Evolutionary conservation across 2,113 vertebrate species (phyloP), one percentile per base, ranked within the genome.

Genomic region (Lota lota): DNA sequence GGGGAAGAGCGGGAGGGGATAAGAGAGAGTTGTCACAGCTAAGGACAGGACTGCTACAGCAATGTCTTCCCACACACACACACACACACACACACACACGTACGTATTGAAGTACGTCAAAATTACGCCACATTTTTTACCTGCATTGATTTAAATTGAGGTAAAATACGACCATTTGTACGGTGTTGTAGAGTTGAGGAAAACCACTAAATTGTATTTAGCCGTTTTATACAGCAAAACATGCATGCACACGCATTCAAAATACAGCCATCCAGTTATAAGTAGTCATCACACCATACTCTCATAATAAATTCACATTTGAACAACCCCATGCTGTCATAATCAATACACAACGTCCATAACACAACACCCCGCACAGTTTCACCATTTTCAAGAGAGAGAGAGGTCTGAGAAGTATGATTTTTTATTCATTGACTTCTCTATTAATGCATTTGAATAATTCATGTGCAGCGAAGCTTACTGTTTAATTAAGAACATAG

Each of bases 1-100:
- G 73, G 68, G 72, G 67, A 68, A 67, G 74, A 79, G 87, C 84
- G 82, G 81, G 63, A 65, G 75, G 80, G 85, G 76, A 86, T 89
- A 80, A 89, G 80, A 88, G 76, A 79, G 78, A 72, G 72, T 71
- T 61, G 78, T 83, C 69, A 83, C 69, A 76, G 70, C 72, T 87
- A 91, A 89, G 85, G 88, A 88, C 88, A 85, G 66, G 56, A 70
- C 56, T 72, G 79, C 82, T 66, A 80, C 78, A 78, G 78, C 77
- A 75, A 79, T 36, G 14, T 79, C 51, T 65, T 60, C 75, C 33
- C 70, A 1, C 22, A 5, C 61, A 22, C 61, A 28, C 22, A 5
- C 61, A 22, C 22, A 64, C 14, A 73, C 28, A 15, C 65, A 73
- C 68, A 75, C 67, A 66, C 21, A 70, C 66, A 69, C n/a, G n/a